Percentiles rank a stretch among this genome's conserved stretches.
phyloP scores from a whole-genome alignment of 2,888 invertebrate genomes.

The Atethmia centrago region DNA sequence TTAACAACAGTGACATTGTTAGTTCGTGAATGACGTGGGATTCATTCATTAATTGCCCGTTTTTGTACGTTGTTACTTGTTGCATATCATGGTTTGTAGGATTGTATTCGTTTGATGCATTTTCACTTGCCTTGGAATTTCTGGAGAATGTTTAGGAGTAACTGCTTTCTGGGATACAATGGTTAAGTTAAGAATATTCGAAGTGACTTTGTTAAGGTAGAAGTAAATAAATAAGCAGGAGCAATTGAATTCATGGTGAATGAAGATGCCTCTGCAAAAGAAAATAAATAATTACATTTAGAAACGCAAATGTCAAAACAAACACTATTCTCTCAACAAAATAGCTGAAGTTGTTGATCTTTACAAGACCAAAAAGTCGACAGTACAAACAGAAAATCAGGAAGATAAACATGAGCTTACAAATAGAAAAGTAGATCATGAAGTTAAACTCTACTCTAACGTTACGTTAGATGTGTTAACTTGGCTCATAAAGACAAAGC shows the following conservation, averaged over 20 bases:
- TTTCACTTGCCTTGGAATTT: conserved; percentile 15
- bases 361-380: background rate
- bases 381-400: background rate
- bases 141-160: background rate
- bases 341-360: background rate
- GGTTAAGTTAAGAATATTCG: background rate
- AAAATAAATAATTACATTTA: too few species aligned
- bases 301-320: background rate
- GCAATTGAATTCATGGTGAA: background rate
- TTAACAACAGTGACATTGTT: conserved; percentile 51
- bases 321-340: background rate
- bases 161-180: background rate
- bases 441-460: conserved; percentile 55
- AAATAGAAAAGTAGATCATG: conserved; percentile 53
- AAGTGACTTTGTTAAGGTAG: background rate
- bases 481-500: conserved; percentile 22
- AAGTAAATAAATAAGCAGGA: background rate
- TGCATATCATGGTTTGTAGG: conserved; percentile 6
- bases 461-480: conserved; percentile 48
- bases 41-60: conserved; percentile 41
- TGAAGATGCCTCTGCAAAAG: background rate
- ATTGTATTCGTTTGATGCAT: background rate
- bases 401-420: conserved; percentile 1
- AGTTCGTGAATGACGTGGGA: conserved; percentile 47
- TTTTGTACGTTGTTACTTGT: conserved; percentile 18